phyloP scores from a whole-genome alignment of 1,140 invertebrate species.

The Tetragonula clypearis region DNA sequence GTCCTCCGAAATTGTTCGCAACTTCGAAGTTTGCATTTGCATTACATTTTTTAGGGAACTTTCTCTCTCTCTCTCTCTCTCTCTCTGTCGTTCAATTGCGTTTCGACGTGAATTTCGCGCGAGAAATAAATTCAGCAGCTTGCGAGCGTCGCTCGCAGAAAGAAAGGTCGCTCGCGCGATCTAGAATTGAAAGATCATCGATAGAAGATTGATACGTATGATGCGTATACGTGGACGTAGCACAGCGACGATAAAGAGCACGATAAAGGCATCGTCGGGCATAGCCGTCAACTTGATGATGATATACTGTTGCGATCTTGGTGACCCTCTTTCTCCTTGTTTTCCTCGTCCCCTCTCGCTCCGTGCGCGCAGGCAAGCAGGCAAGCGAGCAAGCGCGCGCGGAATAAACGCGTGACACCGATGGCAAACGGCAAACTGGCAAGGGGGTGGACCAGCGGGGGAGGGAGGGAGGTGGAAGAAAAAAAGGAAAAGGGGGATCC shows the following conservation, averaged over 20 bases:
- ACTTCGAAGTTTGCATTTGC: background rate
- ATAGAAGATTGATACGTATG: background rate
- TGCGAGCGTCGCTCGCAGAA: too few species aligned
- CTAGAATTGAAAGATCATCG: background rate
- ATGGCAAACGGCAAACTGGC: slow-evolving; percentile 30
- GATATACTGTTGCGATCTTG: slow-evolving; percentile 76
- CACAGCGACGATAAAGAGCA: slow-evolving; percentile 32
- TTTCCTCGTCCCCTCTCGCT: slow-evolving; percentile 43
- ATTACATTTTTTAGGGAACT: too few species aligned
- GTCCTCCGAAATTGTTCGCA: too few species aligned
- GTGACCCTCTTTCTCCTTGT: slow-evolving; percentile 61
- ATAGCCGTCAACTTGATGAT: slow-evolving; percentile 79
- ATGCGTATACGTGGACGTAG: background rate
- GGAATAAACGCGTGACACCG: slow-evolving; percentile 43
- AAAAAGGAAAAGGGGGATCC: slow-evolving; percentile 69
- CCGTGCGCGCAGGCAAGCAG: background rate
- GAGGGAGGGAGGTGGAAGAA: slow-evolving; percentile 38
- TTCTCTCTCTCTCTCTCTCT: too few species aligned
- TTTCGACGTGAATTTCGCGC: too few species aligned
- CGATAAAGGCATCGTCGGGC: slow-evolving; percentile 46
- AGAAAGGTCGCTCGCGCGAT: too few species aligned
- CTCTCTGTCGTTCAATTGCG: background rate
- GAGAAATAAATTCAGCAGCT: too few species aligned
- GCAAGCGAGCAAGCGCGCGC: slow-evolving; percentile 56
- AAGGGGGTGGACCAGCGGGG: slow-evolving; percentile 61